Conservation (phyloP, 2,113 vertebrate genomes). For the Oxyruncus cristatus region DNA sequence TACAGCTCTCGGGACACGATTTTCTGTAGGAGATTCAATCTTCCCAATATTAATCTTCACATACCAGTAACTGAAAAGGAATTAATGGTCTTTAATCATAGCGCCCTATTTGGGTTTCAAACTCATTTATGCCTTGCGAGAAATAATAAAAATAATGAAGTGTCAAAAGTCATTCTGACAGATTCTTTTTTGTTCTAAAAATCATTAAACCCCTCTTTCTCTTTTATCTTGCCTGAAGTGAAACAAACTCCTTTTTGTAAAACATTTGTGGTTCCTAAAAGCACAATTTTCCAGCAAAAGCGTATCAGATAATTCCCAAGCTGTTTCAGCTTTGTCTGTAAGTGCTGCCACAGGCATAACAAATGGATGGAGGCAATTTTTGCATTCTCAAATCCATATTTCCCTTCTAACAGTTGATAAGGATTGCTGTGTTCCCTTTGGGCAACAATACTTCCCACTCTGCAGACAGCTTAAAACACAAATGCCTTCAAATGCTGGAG, state of each 20-base stretch:
- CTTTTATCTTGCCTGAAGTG: neutral
- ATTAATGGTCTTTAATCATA: neutral
- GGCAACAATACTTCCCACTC: neutral
- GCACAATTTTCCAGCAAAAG: neutral
- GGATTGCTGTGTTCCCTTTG: neutral
- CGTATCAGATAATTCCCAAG: neutral
- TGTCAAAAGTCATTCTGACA: neutral
- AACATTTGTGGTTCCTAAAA: neutral
- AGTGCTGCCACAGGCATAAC: accelerated
- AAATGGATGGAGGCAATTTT: neutral
- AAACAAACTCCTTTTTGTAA: neutral
- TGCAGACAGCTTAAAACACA: neutral
- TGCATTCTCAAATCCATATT: neutral
- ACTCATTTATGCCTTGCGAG: neutral
- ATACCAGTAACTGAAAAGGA: neutral
- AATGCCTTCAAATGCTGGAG: neutral
- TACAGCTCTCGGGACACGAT: neutral
- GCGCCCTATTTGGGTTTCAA: neutral
- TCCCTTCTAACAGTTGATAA: neutral
- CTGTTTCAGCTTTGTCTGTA: neutral
- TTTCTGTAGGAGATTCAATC: neutral
- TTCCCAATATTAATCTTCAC: neutral
- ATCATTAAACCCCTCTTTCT: neutral
- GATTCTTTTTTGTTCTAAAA: neutral
- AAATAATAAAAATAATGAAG: neutral